Evolutionary conservation across 2,113 vertebrate species (phyloP), one percentile per base, ranked within the genome.

Genomic region (Centrocercus urophasianus): DNA sequence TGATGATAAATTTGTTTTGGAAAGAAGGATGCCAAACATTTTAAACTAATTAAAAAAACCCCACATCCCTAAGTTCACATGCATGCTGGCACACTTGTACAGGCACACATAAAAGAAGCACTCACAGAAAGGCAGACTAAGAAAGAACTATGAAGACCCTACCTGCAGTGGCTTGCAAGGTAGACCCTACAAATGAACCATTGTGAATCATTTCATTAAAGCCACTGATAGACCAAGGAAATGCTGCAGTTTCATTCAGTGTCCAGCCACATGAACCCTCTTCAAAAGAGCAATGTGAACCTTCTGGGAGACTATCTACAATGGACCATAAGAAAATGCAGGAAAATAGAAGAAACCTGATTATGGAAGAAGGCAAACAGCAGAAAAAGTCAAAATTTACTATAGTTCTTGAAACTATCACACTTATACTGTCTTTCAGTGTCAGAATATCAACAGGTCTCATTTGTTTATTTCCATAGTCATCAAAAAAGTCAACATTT

Each of bases 271-370:
- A 99, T 1, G 86, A 75, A 67, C 98, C 98, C 32, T 89, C 87
- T 93, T 99, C 98, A 96, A 99, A 99, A 1, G 98, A 98, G 79
- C 99, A 99, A 18, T 98, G 97, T 32, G 98, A 98, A 17, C 98
- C 98, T 19, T 96, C 85, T 8, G 98, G 98, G 77, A 99, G 96
- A 72, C 70, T 92, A 75, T 96, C 98, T 98, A 95, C 50, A 83
- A 54, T 48, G 1, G 0, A 85, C 47, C 86, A 88, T 5, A 70
- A 40, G 27, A 80, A 79, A 69, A 87, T 84, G 18, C 6, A 75
- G 47, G 36, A 71, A 83, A 78, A 88, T 0, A 72, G 13, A 30
- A 82, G 38, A 77, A 78, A 84, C 7, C 36, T 71, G 21, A 59
- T 56, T 74, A 69, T 8, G 28, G 42, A 86, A 83, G 22, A 81